Evolutionary conservation across 2,113 vertebrate species (phyloP).

Genomic region (Rhinolophus sinicus): DNA sequence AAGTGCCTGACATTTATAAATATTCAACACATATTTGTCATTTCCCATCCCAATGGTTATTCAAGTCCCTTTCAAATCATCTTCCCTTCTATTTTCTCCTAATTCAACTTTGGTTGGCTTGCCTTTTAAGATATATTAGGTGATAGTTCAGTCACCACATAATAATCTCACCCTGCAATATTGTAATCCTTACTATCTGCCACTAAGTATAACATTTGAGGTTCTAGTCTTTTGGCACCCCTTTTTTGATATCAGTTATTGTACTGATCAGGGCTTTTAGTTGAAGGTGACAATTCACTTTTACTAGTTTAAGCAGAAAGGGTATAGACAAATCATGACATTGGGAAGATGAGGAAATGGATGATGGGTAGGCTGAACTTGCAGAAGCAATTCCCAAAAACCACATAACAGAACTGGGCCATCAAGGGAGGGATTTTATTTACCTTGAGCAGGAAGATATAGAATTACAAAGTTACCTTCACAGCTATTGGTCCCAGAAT

Average conservation of each 20-base stretch:
- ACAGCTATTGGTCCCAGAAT: neutral
- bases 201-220: neutral
- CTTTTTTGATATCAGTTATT: neutral
- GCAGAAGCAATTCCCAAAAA: neutral
- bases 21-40: neutral
- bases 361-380: neutral
- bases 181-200: neutral
- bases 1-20: neutral
- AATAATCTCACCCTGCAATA: neutral
- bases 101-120: neutral
- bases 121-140: neutral
- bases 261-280: neutral
- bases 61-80: neutral
- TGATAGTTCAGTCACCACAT: neutral
- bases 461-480: slow-evolving; percentile 20
- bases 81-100: neutral
- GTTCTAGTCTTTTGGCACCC: neutral
- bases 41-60: neutral
- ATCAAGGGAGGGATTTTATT: neutral
- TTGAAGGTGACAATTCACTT: slow-evolving; percentile 9
- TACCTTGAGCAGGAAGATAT: neutral
- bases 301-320: slow-evolving; percentile 2
- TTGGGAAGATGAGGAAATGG: neutral
- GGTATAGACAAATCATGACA: neutral
- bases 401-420: neutral